Base-by-base conservation (phyloP, 2,113 vertebrate genomes). In the Phalacrocorax brasilianus region DNA sequence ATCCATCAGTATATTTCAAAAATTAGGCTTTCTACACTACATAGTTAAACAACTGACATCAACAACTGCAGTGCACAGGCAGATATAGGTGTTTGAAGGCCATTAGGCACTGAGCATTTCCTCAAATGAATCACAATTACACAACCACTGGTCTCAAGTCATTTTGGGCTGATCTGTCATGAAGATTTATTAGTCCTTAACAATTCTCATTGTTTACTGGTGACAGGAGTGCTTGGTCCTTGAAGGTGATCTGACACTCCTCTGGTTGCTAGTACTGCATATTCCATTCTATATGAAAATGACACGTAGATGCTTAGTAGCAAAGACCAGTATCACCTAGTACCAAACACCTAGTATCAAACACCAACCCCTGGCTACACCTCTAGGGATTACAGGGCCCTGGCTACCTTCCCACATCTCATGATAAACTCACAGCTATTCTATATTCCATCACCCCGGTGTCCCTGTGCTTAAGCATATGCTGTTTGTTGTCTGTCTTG, bases 401-500 rank as follows among this genome's bases (percentile, higher is more conserved):
- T 93, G 59, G 76, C 72, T 93, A 68, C 88, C 42, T 92, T 91
- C 77, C 50, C 53, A 35, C 38, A 75, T 79, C 61, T 85, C 73
- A 24, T 77, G 61, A 66, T 78, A 96, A 94, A 58, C 77, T 63
- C 66, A 68, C 19, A 95, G 88, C 61, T 93, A 89, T 91, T 94
- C 95, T 90, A 76, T 93, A 55, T 93, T 96, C 92, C 91, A 89
- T 88, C 96, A 72, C 76, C 66, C 91, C 80, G 78, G 68, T 91
- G 68, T 89, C 87, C 95, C 58, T 89, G 78, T 63, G 44, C 73
- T 90, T 88, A 88, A 96, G 76, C 94, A 94, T 94, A 96, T 96
- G 94, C 58, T 81, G 87, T 94, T 96, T 81, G 89, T 94, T 96
- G 76, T 96, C 93, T 96, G 88, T 86, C 89, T 89, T 88, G 88